phyloP scores from a whole-genome alignment of 1,140 invertebrate genomes.

The Callitettix versicolor region DNA sequence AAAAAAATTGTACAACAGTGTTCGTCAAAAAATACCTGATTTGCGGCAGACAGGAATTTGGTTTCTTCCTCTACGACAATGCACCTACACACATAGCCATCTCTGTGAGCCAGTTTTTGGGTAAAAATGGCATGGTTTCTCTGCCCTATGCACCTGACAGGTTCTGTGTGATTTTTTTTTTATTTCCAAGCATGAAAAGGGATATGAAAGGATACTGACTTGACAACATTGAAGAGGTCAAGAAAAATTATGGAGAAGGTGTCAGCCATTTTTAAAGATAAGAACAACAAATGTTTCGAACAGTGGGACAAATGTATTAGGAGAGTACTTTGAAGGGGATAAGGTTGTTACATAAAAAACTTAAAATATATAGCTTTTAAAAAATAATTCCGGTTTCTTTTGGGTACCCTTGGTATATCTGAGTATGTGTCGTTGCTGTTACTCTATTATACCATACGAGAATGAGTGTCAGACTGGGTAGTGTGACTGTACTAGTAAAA shows the following conservation, averaged over 20 bases:
- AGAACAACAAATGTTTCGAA: constrained; percentile 18
- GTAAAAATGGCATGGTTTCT: constrained; percentile 28
- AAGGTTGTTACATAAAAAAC: constrained; percentile 6
- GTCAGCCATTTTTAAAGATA: constrained; percentile 19
- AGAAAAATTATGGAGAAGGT: constrained; percentile 3
- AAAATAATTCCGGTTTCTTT: constrained; percentile 9
- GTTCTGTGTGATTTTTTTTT: neutral
- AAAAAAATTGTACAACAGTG: neutral
- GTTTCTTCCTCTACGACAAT: constrained; percentile 31
- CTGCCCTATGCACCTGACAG: constrained; percentile 33
- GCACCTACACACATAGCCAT: constrained; percentile 25
- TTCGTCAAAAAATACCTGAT: neutral
- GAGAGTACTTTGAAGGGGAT: constrained; percentile 22
- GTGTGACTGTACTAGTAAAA: too few relatives aligned
- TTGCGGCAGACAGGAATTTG: constrained; percentile 18
- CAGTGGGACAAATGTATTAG: constrained; percentile 20
- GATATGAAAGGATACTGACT: constrained; percentile 25
- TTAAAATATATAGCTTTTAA: constrained; percentile 7
- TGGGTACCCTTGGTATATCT: constrained; percentile 5
- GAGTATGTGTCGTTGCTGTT: too few relatives aligned
- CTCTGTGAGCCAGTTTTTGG: constrained; percentile 24
- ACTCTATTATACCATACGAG: too few relatives aligned
- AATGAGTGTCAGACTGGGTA: too few relatives aligned
- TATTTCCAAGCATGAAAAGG: constrained; percentile 3
- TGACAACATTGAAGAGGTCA: constrained; percentile 24